Conservation (phyloP, 2,113 vertebrate species). For the Daboia siamensis region DNA sequence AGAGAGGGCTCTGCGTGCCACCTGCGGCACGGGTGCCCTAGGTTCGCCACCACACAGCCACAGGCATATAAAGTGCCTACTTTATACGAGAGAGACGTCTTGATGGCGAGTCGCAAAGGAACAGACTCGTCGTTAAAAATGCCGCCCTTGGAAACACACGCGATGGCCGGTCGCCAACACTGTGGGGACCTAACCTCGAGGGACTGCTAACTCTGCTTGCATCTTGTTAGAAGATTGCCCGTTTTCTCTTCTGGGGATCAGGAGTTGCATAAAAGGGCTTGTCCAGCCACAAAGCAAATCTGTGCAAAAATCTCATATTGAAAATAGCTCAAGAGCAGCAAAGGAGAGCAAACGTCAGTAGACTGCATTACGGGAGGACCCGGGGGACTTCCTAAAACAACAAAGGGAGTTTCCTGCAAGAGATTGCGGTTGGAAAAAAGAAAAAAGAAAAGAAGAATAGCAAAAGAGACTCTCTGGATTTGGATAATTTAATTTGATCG, state of each 20-base stretch:
- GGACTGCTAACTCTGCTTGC: neutral
- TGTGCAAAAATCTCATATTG: neutral
- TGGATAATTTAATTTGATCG: neutral
- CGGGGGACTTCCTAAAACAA: neutral
- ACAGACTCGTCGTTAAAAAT: conserved; percentile 33
- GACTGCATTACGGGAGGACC: neutral
- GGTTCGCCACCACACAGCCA: no score
- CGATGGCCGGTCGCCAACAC: neutral
- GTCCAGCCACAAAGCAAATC: neutral
- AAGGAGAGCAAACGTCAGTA: neutral
- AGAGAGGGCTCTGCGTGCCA: no score
- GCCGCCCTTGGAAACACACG: neutral
- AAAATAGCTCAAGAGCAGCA: no score
- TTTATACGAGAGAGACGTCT: conserved; percentile 35
- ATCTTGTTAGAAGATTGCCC: neutral
- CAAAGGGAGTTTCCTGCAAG: neutral
- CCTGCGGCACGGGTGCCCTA: no score
- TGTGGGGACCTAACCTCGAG: neutral
- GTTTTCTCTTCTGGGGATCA: neutral
- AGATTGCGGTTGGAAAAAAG: neutral
- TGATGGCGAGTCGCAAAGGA: conserved; percentile 23
- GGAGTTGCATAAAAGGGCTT: fast-evolving
- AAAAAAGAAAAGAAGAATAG: neutral
- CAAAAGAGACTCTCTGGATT: neutral
- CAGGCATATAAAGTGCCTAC: neutral